A percentile compares a stretch with the other conserved stretches of the same genome.
Evolutionary conservation across 2,113 vertebrate genomes (phyloP).

Genomic region (Grus americana): DNA sequence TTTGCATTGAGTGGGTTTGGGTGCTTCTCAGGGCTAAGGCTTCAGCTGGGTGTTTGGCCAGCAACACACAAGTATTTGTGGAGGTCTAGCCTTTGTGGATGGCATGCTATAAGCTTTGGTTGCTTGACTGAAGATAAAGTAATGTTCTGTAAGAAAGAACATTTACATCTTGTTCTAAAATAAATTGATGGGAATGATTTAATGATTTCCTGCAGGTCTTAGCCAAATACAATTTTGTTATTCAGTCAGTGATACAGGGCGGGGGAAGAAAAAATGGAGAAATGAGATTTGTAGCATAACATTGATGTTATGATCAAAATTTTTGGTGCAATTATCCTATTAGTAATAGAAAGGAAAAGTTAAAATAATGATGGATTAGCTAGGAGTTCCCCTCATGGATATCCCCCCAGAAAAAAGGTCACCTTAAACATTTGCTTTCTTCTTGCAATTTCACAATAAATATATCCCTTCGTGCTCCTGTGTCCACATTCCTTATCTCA

Average conservation of each 20-base stretch:
- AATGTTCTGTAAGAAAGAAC: not conserved
- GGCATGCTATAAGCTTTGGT: not conserved
- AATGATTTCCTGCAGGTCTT: not conserved
- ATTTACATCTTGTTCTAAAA: not conserved
- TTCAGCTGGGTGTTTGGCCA: not conserved
- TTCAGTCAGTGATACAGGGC: not conserved
- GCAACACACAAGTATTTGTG: not conserved
- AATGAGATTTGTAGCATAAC: not conserved
- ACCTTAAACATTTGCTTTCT: not conserved
- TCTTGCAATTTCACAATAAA: not conserved
- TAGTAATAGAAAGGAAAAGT: not conserved
- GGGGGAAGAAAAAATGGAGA: not conserved
- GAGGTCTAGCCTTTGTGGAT: not conserved
- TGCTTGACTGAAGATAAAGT: not conserved
- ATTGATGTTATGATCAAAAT: not conserved
- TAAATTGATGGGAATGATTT: not conserved
- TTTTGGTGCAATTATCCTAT: not conserved
- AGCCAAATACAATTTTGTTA: not conserved
- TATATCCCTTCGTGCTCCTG: not conserved
- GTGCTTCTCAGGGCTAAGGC: not conserved
- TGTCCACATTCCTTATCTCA: not conserved
- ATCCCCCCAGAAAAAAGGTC: fast-evolving
- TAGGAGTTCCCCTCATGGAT: not conserved
- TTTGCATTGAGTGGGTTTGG: not conserved
- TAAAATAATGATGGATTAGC: not conserved